Evolutionary conservation across 2,113 vertebrate species (phyloP).

Genomic region (Mus musculus): DNA sequence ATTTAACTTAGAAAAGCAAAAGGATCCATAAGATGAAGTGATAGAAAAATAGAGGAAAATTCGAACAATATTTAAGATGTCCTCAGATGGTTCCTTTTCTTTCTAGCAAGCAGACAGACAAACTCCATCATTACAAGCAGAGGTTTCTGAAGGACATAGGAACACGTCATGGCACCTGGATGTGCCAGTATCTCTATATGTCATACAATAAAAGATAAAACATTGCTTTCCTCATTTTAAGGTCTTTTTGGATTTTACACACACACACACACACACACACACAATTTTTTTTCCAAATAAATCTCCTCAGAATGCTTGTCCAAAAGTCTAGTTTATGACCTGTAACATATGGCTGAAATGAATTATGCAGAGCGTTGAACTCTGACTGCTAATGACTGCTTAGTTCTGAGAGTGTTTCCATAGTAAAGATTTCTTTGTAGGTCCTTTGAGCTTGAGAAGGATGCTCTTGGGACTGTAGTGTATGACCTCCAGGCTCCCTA

Average conservation of each 20-base stretch:
- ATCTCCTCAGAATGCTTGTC: not conserved
- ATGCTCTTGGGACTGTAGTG: not conserved
- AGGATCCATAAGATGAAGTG: slow-evolving; percentile 32
- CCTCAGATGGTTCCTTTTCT: not conserved
- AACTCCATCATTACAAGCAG: not conserved
- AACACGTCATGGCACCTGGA: not conserved
- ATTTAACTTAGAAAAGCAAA: slow-evolving; percentile 48
- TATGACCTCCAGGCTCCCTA: not conserved
- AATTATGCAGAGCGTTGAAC: slow-evolving; percentile 39
- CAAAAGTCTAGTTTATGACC: slow-evolving; percentile 49
- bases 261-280: no score
- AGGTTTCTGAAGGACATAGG: not conserved
- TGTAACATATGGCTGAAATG: not conserved
- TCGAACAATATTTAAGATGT: slow-evolving; percentile 37
- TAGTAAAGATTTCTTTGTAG: slow-evolving; percentile 35
- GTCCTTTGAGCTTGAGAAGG: not conserved
- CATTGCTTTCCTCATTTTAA: slow-evolving; percentile 35
- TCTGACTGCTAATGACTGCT: slow-evolving; percentile 44
- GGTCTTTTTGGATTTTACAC: slow-evolving; percentile 23
- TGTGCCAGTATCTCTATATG: not conserved
- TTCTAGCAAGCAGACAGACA: slow-evolving; percentile 28
- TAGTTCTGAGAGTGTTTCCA: slow-evolving; percentile 58
- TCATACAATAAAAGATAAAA: slow-evolving; percentile 7
- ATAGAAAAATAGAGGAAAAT: not conserved
- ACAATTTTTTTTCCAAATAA: not conserved